Percentiles rank a stretch among this genome's conserved stretches.
phyloP scores from a whole-genome alignment of 2,888 invertebrate genomes.

The Suillia variegata region DNA sequence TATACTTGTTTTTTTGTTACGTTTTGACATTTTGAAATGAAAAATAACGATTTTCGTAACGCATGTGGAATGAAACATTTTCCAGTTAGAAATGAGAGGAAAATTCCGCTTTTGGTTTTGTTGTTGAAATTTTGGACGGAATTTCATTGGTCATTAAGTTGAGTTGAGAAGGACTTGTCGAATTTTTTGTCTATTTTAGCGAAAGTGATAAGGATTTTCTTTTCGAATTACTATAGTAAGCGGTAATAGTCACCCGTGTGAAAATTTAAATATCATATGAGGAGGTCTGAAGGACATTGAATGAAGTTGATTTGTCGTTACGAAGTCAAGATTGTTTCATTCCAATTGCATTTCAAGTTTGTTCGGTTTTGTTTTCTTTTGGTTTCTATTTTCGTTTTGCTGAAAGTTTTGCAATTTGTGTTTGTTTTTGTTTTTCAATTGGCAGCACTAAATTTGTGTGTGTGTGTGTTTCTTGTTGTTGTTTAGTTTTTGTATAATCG shows the following conservation, averaged over 20 bases:
- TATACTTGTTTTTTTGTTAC: constrained; percentile 28
- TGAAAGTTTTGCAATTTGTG: constrained; percentile 44
- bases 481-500: too few species aligned
- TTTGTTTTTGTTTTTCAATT: too few species aligned
- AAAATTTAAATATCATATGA: neutral
- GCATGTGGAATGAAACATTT: neutral
- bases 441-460: too few species aligned
- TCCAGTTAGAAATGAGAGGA: neutral
- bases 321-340: too few species aligned
- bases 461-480: too few species aligned
- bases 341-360: too few species aligned
- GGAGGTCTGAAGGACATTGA: too few species aligned
- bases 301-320: too few species aligned
- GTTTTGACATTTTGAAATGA: constrained; percentile 13
- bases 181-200: neutral
- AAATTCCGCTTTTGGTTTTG: neutral
- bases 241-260: neutral
- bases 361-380: too few species aligned
- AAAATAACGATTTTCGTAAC: neutral
- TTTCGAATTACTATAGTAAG: neutral
- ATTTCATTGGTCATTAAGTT: neutral
- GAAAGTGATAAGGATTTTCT: too few species aligned
- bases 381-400: constrained; percentile 16
- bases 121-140: constrained; percentile 1
- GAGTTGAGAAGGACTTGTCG: neutral